Evolutionary conservation across 2,797 vertebrate genomes (phyloP), one percentile per base, ranked within the genome.

Genomic region (Intellagama lesueurii): DNA sequence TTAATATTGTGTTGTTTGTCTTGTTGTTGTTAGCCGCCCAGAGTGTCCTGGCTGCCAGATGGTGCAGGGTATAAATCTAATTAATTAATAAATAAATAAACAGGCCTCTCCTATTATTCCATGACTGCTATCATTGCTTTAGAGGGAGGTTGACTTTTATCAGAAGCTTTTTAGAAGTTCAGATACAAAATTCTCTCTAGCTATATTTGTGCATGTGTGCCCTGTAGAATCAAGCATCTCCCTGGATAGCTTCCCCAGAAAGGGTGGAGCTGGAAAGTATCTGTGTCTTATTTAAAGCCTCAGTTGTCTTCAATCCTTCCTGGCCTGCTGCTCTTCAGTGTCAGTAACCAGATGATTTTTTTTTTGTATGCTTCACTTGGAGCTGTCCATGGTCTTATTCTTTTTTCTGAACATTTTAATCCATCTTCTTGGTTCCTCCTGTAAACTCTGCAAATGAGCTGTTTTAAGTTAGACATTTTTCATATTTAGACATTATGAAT

Each of bases 331-430:
- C 5, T 8, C 52, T 86, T 86, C 19, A 47, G 7, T 5, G 7
- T 24, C 3, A 35, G 7, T 75, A 60, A 40, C 52, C 17, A 76
- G 72, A 11, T 24, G 32, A 28, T 26, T 22, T 35, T 72, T 17
- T 3, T 17, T 30, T 19, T 35, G 32, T 5, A 30, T 68, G 60
- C 72, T 28, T n/a, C 26, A 49, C n/a, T 76, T 44, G n/a, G 60
- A 88, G 70, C 72, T 83, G 40, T 83, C 81, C 72, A 88, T 49
- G 56, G 87, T 83, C 35, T 22, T 60, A 56, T 1, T 56, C 28
- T 44, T 73, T 32, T 40, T 56, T 56, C 44, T 44, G 64, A 28
- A 81, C n/a, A 7, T 16, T 30, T 81, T 87, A 28, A 44, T 8
- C 14, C 28, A 52, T 79, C n/a, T 88, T 73, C 69, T 75, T 49